Conservation (phyloP, 2,797 vertebrate species). For the Cyprinodon diabolis region DNA sequence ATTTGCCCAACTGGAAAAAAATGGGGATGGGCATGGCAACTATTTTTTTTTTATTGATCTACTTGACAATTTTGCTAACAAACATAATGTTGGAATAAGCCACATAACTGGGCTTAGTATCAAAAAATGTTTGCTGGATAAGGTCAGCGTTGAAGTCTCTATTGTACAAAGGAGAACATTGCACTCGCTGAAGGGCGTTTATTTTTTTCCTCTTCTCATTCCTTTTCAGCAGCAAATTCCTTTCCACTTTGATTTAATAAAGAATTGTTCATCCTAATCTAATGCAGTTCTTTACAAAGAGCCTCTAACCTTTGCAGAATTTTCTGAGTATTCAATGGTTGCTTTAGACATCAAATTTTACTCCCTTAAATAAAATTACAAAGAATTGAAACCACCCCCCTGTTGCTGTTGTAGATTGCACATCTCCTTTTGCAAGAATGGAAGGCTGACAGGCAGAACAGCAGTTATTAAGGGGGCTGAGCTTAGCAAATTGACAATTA, state of each 20-base stretch:
- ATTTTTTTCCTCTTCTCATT: not conserved
- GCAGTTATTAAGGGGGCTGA: conserved; percentile 11
- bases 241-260: conserved; percentile 1
- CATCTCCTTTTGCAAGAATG: not conserved
- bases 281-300: not conserved
- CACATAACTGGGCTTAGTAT: too few species aligned
- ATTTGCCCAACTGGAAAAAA: too few species aligned
- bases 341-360: conserved; percentile 4
- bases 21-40: too few species aligned
- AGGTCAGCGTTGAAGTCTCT: not conserved
- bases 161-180: not conserved
- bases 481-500: conserved; percentile 24
- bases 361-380: conserved; percentile 12
- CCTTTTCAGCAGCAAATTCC: not conserved
- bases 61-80: not conserved
- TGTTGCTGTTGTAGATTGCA: conserved; percentile 10
- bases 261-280: not conserved
- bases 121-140: not conserved
- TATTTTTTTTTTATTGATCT: not conserved
- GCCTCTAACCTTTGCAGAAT: not conserved
- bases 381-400: conserved; percentile 1
- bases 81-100: not conserved
- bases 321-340: not conserved
- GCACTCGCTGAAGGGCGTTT: not conserved
- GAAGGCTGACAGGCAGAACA: conserved; percentile 14